phyloP scores from a whole-genome alignment of 2,888 invertebrate genomes.

The Patella ulyssiponensis region DNA sequence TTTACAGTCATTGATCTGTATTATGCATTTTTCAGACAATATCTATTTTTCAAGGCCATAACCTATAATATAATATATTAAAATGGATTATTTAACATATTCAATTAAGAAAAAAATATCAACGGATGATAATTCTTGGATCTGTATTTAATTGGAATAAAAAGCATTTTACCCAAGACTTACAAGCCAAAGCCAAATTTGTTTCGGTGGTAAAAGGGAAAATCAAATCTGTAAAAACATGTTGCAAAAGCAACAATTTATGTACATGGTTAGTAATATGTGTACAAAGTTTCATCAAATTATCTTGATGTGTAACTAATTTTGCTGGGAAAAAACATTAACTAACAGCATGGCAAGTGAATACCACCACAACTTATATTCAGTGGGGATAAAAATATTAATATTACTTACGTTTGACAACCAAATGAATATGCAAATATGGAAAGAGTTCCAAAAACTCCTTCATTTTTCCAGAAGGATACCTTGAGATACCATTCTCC shows the following conservation, averaged over 20 bases:
- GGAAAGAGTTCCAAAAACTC: constrained; percentile 91
- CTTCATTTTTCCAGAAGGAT: constrained; percentile 78
- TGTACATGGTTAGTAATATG: too few relatives aligned
- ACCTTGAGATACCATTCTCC: constrained; percentile 79
- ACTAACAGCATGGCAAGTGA: not conserved
- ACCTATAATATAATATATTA: not conserved
- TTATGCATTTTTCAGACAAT: too few relatives aligned
- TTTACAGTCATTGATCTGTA: too few relatives aligned
- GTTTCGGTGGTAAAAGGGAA: too few relatives aligned
- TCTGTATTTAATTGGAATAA: too few relatives aligned
- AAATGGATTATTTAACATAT: not conserved
- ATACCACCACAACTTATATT: not conserved
- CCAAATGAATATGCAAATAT: constrained; percentile 97
- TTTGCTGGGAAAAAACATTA: not conserved
- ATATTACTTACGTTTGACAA: constrained; percentile 88
- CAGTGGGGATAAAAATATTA: not conserved
- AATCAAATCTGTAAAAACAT: too few relatives aligned
- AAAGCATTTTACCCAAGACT: too few relatives aligned
- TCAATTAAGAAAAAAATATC: not conserved
- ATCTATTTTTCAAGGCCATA: too few relatives aligned
- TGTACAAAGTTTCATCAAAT: too few relatives aligned
- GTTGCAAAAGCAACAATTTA: too few relatives aligned
- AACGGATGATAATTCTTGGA: not conserved
- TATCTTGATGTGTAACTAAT: too few relatives aligned
- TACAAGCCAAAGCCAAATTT: too few relatives aligned